Base-by-base conservation (phyloP, 1,140 invertebrate species). In the Gryon sp. region DNA sequence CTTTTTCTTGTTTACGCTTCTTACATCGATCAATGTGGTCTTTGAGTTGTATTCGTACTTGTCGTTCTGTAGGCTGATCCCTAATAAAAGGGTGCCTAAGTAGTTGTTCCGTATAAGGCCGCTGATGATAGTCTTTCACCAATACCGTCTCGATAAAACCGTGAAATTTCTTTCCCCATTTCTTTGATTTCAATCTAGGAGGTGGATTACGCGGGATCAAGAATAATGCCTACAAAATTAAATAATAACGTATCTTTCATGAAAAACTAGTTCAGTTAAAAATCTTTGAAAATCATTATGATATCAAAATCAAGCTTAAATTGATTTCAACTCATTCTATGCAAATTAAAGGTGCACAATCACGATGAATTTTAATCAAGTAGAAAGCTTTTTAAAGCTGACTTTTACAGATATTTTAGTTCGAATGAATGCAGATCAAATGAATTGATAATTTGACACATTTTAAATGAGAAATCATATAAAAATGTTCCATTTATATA, bases 1-100 rank as follows among this genome's bases (percentile, higher is more conserved):
- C 90, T 90, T 95, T 96, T 81, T 97, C 95, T 84, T 96, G 95
- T 90, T 97, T 97, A 84, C 96, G 93, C 87, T 97, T 97, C 90
- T 97, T 97, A 89, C 95, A 97, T 60, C 98, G 91, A 90, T 99
- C 99, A 87, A 99, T 99, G 88, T 99, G 98, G 88, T 99, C 99
- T 90, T 99, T 99, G 16, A 99, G 93, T 85, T 99, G 97, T 89
- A 98, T 99, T 83, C 98, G 92, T 36, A 99, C 97, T 91, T 99
- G 97, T 80, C 97, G 90, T 88, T 99, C 98, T 57, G 97, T 98
- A 0, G 98, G 97, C 89, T 99, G 97, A 90, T 99, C 98, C 86
- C 95, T 92, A 80, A 99, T 99, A 87, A 99, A 99, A 36, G 96
- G 92, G 91, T 99, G 97, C 89, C 98, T 99, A 46, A 99, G 89